Base-by-base conservation (phyloP, 1,140 invertebrate genomes). In the Antheraea pernyi region DNA sequence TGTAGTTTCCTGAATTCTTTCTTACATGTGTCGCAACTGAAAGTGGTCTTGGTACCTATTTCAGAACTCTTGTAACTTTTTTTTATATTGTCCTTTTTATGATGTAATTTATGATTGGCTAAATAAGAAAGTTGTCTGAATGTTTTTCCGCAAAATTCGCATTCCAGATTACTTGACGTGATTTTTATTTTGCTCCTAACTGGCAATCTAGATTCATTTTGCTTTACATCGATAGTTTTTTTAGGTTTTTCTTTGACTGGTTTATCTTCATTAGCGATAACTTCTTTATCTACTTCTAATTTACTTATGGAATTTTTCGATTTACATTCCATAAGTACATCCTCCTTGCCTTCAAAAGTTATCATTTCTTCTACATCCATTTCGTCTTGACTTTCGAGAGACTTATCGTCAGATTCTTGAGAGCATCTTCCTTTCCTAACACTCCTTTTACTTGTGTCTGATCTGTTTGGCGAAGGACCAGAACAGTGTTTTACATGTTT, bases 401-500 rank as follows among this genome's bases (percentile, higher is more conserved):
- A 85, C 62, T 79, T 83, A 19, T 75, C 71, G 39, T 86, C 85
- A 19, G 74, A 85, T 37, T 89, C 86, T 70, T 83, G 79, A 18
- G 86, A 88, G 5, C 74, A 69, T 73, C 89, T 77, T 16, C 73
- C 67, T 67, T 82, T 79, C 37, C 78, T 72, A 19, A 81, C 75
- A 67, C 86, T 88, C 68, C 81, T 81, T 65, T 84, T 88, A 68
- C 85, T 82, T n/a, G 88, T 88, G 59, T 90, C 90, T 63, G 88
- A 88, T 72, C 86, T 79, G 71, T 80, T 91, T 7, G 86, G 86
- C 6, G 91, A 92, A 13, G 87, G 88, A 1, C 91, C 92, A 3
- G 89, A 88, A 68, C 92, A 93, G 81, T 93, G 92, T 73, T 93
- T 93, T 3, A 92, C 92, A 72, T 93, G 92, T 82, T 93, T 93